Evolutionary conservation across 2,113 vertebrate species (phyloP).

Genomic region (Dermatemys mawii): DNA sequence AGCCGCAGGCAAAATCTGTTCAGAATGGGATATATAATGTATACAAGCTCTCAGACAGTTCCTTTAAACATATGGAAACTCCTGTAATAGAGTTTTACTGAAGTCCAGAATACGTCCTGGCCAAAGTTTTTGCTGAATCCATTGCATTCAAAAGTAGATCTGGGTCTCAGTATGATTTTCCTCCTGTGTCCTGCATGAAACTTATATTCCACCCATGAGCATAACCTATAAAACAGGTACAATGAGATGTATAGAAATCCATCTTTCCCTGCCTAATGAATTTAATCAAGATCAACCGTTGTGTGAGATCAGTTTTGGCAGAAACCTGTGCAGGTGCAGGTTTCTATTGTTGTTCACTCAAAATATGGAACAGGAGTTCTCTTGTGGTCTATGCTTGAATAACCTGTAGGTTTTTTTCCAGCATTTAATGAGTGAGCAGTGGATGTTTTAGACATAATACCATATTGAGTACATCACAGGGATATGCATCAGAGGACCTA

Average conservation of each 20-base stretch:
- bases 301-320: conserved; percentile 74
- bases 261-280: conserved; percentile 48
- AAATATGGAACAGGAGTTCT: conserved; percentile 64
- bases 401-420: conserved; percentile 46
- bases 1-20: conserved; percentile 53
- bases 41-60: conserved; percentile 65
- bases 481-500: neutral
- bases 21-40: conserved; percentile 68
- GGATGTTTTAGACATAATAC: neutral
- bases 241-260: conserved; percentile 65
- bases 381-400: conserved; percentile 40
- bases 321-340: conserved; percentile 62
- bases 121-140: conserved; percentile 66
- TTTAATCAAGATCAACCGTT: conserved; percentile 65
- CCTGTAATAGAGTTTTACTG: conserved; percentile 61
- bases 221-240: conserved; percentile 57
- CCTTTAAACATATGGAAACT: conserved; percentile 70
- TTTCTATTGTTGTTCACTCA: conserved; percentile 55
- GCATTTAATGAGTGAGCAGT: neutral
- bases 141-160: conserved; percentile 66
- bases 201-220: conserved; percentile 63
- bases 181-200: conserved; percentile 61
- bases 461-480: neutral
- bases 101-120: conserved; percentile 65
- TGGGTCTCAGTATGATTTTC: conserved; percentile 65